Percentiles rank a stretch among this genome's conserved stretches.
Conservation (phyloP, 92 coral and sea anemone species). For the Palythoa grandiflora region DNA sequence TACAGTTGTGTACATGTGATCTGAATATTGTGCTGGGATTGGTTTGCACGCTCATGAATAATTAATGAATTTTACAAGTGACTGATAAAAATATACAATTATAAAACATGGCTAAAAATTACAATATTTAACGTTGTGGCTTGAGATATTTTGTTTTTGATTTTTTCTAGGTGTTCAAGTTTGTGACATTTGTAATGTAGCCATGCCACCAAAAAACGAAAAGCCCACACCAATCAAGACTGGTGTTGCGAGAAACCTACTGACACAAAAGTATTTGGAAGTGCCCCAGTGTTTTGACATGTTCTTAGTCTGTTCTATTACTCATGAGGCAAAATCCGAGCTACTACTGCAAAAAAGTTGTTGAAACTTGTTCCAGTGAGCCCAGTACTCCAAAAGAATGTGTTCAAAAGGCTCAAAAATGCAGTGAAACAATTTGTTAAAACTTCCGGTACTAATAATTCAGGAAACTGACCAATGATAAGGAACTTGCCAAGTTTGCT, state of each 20-base stretch:
- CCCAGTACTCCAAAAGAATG: conserved; percentile 20
- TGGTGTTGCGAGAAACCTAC: conserved; percentile 12
- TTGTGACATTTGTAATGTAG: conserved; percentile 11
- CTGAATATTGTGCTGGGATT: no score
- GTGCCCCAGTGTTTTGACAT: conserved; percentile 24
- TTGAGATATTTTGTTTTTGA: neutral
- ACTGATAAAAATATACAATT: no score
- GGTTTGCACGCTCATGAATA: no score
- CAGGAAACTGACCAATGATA: conserved; percentile 24
- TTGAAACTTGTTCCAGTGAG: conserved; percentile 13
- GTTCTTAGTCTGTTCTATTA: conserved; percentile 13
- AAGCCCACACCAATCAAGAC: neutral
- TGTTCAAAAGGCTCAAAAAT: conserved; percentile 16
- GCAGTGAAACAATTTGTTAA: conserved; percentile 16
- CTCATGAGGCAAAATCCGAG: conserved; percentile 12
- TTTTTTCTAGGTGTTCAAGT: conserved; percentile 14
- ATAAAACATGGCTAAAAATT: neutral
- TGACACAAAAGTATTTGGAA: conserved; percentile 15
- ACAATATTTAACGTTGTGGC: neutral
- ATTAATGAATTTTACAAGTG: no score
- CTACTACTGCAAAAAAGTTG: conserved; percentile 9
- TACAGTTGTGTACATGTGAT: no score
- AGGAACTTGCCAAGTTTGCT: conserved; percentile 30
- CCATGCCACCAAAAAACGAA: conserved; percentile 3
- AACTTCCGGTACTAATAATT: conserved; percentile 19